Conservation (phyloP, 1,140 invertebrate genomes). For the Drosophila malerkotliana region DNA sequence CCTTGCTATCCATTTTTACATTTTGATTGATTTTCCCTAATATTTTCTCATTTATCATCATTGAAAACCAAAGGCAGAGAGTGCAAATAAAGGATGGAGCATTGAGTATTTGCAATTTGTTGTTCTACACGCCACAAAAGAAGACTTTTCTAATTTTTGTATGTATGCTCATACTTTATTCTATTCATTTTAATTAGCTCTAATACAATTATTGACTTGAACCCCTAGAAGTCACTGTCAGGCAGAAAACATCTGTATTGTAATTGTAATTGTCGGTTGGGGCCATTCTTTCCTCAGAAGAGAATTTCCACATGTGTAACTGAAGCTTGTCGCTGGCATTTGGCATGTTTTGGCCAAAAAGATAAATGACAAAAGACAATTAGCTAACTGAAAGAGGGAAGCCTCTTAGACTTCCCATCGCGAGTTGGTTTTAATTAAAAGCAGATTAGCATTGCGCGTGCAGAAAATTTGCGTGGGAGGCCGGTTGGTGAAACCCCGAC, state of each 20-base stretch:
- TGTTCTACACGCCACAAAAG: background rate
- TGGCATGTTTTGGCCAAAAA: constrained; percentile 41
- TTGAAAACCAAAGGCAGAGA: background rate
- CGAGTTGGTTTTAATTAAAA: constrained; percentile 77
- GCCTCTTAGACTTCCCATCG: constrained; percentile 63
- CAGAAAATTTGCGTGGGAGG: constrained; percentile 44
- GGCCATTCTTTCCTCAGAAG: constrained; percentile 13
- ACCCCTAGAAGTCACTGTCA: constrained; percentile 27
- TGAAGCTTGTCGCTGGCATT: constrained; percentile 21
- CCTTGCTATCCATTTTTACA: constrained; percentile 31
- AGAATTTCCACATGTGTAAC: constrained; percentile 40
- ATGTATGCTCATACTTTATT: constrained; percentile 13
- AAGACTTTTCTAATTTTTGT: background rate
- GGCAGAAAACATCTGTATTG: constrained; percentile 54
- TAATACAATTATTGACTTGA: constrained; percentile 37
- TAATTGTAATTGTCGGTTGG: constrained; percentile 54
- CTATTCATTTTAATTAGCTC: constrained; percentile 49
- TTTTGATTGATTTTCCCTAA: constrained; percentile 69
- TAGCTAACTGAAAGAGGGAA: constrained; percentile 54
- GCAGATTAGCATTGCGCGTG: constrained; percentile 78
- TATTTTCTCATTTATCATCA: constrained; percentile 57
- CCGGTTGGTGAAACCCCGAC: constrained; percentile 3
- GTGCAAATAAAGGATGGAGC: background rate
- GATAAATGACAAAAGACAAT: constrained; percentile 64
- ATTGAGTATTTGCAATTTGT: constrained; percentile 1